phyloP scores from a whole-genome alignment of 2,113 vertebrate species.

The Pachycephala philippinensis region DNA sequence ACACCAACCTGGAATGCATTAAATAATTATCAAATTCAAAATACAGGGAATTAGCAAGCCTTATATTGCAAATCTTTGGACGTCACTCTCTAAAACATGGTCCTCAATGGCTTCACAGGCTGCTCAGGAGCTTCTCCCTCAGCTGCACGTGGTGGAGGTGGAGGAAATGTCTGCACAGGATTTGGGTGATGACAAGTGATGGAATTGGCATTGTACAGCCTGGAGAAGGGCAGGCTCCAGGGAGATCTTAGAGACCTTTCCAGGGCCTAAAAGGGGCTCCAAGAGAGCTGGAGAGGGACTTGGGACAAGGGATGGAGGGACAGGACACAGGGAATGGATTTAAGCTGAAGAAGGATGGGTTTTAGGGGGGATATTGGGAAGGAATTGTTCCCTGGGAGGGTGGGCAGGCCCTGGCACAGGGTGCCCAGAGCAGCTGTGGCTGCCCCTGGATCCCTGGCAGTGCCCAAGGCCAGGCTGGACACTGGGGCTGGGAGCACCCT shows the following conservation, averaged over 20 bases:
- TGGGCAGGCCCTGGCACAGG: not conserved
- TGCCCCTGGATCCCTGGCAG: not conserved
- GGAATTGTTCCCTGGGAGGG: fast-evolving
- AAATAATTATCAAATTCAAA: not conserved
- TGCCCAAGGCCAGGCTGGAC: not conserved
- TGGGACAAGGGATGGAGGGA: not conserved
- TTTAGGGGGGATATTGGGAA: not conserved
- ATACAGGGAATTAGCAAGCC: not conserved
- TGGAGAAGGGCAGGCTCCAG: not conserved
- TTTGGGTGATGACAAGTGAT: too few species aligned
- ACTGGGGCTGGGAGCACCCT: not conserved
- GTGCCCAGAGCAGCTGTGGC: not conserved
- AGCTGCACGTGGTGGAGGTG: fast-evolving
- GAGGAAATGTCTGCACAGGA: not conserved
- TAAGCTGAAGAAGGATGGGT: too few species aligned
- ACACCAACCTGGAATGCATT: not conserved
- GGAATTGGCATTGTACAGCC: not conserved
- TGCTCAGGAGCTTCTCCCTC: not conserved
- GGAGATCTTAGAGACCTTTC: fast-evolving
- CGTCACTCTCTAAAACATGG: not conserved
- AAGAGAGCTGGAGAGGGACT: not conserved
- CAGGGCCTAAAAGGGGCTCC: not conserved
- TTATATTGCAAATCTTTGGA: not conserved
- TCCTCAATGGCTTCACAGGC: not conserved
- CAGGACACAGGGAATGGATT: too few species aligned